A percentile compares a stretch with the other conserved stretches of the same genome.
Conservation (phyloP, 2,888 invertebrate species). For the Miltochrista miniata region DNA sequence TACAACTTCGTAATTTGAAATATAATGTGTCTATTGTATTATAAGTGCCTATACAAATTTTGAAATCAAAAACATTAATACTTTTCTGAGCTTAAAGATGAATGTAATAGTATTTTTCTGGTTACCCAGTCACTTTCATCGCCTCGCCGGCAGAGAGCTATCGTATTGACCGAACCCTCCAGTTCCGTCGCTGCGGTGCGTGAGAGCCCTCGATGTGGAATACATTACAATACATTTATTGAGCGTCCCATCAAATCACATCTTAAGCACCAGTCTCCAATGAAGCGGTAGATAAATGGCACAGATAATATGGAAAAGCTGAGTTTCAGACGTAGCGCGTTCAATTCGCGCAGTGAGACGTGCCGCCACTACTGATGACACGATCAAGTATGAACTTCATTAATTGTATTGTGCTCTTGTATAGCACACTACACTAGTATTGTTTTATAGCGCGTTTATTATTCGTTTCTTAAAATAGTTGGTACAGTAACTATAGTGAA, state of each 20-base stretch:
- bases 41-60: too few relatives aligned
- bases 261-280: too few relatives aligned
- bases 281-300: not conserved
- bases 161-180: not conserved
- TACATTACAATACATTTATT: slow-evolving; percentile 26
- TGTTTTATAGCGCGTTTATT: too few relatives aligned
- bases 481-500: too few relatives aligned
- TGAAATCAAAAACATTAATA: too few relatives aligned
- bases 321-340: not conserved
- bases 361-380: not conserved
- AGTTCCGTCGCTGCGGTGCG: not conserved
- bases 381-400: not conserved
- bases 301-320: not conserved
- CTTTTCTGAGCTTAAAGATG: too few relatives aligned
- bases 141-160: not conserved
- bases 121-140: not conserved
- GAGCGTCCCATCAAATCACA: slow-evolving; percentile 1
- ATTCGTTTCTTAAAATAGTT: too few relatives aligned
- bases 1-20: too few relatives aligned
- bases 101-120: too few relatives aligned
- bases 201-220: slow-evolving; percentile 8
- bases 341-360: not conserved
- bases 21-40: too few relatives aligned
- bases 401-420: too few relatives aligned
- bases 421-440: too few relatives aligned